A percentile compares a stretch with the other conserved stretches of the same genome.
phyloP scores from a whole-genome alignment of 2,113 vertebrate species.

The Zosterops hypoxanthus region DNA sequence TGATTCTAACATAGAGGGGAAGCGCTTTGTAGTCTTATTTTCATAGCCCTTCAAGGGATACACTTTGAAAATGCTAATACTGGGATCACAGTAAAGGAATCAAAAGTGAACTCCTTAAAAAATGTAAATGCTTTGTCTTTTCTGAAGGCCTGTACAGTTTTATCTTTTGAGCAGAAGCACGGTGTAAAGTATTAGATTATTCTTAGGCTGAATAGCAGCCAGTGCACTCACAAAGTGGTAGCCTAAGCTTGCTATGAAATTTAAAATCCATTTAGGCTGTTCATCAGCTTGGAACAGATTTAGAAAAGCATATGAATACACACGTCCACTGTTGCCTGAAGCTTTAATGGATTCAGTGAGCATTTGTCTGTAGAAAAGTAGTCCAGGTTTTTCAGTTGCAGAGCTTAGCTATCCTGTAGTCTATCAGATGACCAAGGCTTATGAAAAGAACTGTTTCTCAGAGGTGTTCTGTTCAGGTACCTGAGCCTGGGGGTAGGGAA shows the following conservation, averaged over 20 bases:
- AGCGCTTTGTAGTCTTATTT: not conserved
- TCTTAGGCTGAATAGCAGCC: constrained; percentile 28
- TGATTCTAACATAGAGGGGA: not conserved
- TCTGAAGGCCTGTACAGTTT: not conserved
- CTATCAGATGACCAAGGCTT: not conserved
- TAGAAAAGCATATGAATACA: constrained; percentile 54
- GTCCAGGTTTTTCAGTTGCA: not conserved
- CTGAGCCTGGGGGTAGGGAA: not conserved
- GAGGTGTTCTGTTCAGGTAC: not conserved
- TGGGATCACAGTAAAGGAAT: not conserved
- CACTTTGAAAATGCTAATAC: not conserved
- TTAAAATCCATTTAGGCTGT: constrained; percentile 63
- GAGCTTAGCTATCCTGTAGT: not conserved
- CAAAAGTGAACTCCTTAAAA: constrained; percentile 1
- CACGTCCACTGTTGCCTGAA: constrained; percentile 3
- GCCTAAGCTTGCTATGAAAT: constrained; percentile 57
- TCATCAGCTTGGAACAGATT: constrained; percentile 68
- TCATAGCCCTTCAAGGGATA: not conserved
- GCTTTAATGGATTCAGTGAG: constrained; percentile 38
- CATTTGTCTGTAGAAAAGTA: not conserved
- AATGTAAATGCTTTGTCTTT: constrained; percentile 15
- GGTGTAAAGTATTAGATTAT: constrained; percentile 18
- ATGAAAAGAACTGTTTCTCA: not conserved
- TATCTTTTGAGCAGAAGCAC: constrained; percentile 1
- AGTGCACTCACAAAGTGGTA: constrained; percentile 25